phyloP scores from a whole-genome alignment of 1,140 invertebrate genomes.

The Nephila pilipes region DNA sequence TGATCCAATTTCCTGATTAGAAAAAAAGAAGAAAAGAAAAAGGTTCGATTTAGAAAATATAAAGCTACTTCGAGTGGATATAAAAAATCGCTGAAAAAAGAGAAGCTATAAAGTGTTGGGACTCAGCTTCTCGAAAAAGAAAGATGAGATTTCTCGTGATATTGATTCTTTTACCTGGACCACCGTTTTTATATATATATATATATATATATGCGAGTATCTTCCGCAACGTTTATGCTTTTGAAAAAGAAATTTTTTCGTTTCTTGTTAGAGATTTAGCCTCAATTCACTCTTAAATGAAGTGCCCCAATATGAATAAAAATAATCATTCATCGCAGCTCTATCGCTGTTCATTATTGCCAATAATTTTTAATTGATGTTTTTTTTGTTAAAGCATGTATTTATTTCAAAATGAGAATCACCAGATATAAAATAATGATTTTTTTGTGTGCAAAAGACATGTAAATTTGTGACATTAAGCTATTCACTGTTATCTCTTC shows the following conservation, averaged over 20 bases:
- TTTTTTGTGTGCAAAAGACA: no score
- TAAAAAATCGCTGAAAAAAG: constrained; percentile 45
- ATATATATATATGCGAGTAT: no score
- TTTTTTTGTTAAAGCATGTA: no score
- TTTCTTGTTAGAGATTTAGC: neutral
- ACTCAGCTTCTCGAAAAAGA: neutral
- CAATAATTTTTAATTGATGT: no score
- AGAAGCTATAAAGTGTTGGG: constrained; percentile 35
- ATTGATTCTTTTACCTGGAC: constrained; percentile 34
- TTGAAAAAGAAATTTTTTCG: neutral
- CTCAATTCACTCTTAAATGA: neutral
- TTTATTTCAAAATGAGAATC: no score
- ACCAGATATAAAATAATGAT: no score
- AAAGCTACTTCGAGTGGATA: constrained; percentile 60
- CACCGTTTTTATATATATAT: neutral
- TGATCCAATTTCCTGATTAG: constrained; percentile 76
- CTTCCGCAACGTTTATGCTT: neutral
- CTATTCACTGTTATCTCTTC: no score
- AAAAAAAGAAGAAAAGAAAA: constrained; percentile 60
- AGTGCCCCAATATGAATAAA: no score
- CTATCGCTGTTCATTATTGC: no score
- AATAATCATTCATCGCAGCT: no score
- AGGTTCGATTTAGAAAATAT: constrained; percentile 74
- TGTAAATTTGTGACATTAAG: no score
- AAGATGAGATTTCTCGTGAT: constrained; percentile 17